phyloP scores from a whole-genome alignment of 2,113 vertebrate species.

The Meleagris gallopavo region DNA sequence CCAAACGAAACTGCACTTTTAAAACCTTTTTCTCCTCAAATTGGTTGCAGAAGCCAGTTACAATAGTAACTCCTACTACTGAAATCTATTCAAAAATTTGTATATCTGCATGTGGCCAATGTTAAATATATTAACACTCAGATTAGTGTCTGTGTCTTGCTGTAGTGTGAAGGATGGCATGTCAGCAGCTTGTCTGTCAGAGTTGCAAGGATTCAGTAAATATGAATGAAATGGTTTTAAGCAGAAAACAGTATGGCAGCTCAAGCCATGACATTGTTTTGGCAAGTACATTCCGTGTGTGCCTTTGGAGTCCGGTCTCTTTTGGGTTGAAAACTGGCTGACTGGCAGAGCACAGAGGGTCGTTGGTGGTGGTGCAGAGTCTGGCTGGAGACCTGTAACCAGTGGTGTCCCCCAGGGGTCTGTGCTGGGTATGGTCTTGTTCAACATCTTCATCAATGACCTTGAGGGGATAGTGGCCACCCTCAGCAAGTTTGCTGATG shows the following conservation, averaged over 20 bases:
- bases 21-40: background rate
- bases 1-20: accelerated
- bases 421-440: no score
- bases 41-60: background rate
- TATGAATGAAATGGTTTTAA: background rate
- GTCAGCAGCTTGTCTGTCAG: background rate
- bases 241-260: background rate
- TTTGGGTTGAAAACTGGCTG: no score
- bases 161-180: background rate
- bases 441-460: no score
- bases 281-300: background rate
- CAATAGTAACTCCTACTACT: background rate
- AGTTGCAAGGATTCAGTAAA: background rate
- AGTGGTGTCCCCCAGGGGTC: no score
- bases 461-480: no score
- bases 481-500: no score
- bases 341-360: no score
- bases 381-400: no score
- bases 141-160: background rate
- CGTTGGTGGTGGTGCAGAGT: no score
- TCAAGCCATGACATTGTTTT: background rate
- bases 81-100: background rate
- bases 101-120: background rate
- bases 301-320: no score
- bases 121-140: background rate